Evolutionary conservation across 1,140 invertebrate genomes (phyloP).

Genomic region (Megalopta genalis): DNA sequence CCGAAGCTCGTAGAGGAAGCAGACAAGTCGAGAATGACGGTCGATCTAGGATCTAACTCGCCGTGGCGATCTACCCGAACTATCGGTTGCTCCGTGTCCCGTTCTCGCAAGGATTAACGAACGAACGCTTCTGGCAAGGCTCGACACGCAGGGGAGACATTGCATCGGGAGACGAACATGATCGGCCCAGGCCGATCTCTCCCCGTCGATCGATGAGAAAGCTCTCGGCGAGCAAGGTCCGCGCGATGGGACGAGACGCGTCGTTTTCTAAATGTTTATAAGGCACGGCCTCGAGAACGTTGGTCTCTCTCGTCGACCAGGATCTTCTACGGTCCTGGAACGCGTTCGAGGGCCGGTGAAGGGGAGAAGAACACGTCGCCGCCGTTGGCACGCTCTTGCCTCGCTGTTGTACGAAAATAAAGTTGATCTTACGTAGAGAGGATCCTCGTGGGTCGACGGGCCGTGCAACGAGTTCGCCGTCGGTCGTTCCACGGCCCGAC

Average conservation of each 20-base stretch:
- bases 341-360: conserved; percentile 20
- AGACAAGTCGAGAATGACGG: not conserved
- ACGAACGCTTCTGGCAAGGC: conserved; percentile 1
- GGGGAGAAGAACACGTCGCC: conserved; percentile 14
- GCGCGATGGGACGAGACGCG: conserved; percentile 9
- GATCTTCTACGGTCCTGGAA: not conserved
- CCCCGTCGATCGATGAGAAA: conserved; percentile 36
- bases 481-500: conserved; percentile 18
- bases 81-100: conserved; percentile 4
- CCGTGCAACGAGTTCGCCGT: conserved; percentile 12
- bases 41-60: no score
- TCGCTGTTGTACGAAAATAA: conserved; percentile 51
- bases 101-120: not conserved
- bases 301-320: not conserved
- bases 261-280: conserved; percentile 29
- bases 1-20: no score
- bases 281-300: conserved; percentile 49
- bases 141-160: not conserved
- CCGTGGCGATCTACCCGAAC: not conserved
- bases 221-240: conserved; percentile 49
- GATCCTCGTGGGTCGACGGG: conserved; percentile 21
- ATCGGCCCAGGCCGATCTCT: conserved; percentile 16
- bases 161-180: conserved; percentile 23
- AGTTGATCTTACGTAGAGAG: conserved; percentile 28
- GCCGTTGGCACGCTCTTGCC: conserved; percentile 4